Conservation (phyloP, 2,888 invertebrate genomes). For the Villa cingulata region DNA sequence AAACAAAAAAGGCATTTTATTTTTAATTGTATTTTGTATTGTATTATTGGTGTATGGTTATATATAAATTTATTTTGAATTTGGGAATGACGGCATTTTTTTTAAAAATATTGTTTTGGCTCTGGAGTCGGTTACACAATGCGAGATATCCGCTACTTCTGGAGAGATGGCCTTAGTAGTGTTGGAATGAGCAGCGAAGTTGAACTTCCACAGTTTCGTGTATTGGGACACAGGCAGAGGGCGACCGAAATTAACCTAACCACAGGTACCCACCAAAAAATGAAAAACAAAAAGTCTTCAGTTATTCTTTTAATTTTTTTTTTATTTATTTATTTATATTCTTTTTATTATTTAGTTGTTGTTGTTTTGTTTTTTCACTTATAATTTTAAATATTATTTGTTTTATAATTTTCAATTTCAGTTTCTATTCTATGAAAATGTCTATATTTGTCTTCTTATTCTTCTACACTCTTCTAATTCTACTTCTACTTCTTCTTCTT, state of each 20-base stretch:
- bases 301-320: not conserved
- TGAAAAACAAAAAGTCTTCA: not conserved
- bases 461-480: too few species aligned
- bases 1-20: not conserved
- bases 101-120: constrained; percentile 21
- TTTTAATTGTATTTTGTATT: constrained; percentile 1
- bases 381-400: too few species aligned
- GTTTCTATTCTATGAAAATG: too few species aligned
- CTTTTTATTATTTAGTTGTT: not conserved
- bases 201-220: constrained; percentile 93
- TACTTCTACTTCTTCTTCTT: too few species aligned
- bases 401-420: too few species aligned
- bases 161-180: constrained; percentile 84
- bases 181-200: constrained; percentile 92
- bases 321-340: constrained; percentile 1
- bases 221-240: constrained; percentile 90
- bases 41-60: constrained; percentile 11
- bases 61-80: constrained; percentile 14
- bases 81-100: constrained; percentile 29
- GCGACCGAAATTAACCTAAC: constrained; percentile 87
- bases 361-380: not conserved
- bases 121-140: constrained; percentile 88
- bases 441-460: too few species aligned
- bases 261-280: constrained; percentile 62
- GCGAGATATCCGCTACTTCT: constrained; percentile 94